Evolutionary conservation across 2,888 invertebrate species (phyloP).

Genomic region (Alsophila aescularia): DNA sequence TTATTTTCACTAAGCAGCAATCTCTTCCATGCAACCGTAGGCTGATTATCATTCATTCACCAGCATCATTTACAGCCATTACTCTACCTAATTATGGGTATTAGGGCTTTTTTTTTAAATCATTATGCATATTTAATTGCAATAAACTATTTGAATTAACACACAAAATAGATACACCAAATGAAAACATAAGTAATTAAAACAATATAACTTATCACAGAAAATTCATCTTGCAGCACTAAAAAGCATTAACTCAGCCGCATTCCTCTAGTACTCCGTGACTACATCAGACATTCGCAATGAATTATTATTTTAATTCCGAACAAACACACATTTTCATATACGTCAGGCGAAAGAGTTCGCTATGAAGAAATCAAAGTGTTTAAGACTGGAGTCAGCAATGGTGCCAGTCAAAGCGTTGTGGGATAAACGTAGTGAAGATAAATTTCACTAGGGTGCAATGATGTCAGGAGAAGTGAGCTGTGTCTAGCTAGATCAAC

Average conservation of each 20-base stretch:
- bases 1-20: too few species aligned
- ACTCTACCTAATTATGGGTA: too few species aligned
- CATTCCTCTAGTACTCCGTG: not conserved
- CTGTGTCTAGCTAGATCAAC: not conserved
- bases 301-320: not conserved
- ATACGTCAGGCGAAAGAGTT: not conserved
- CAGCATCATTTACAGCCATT: too few species aligned
- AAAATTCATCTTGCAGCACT: too few species aligned
- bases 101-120: too few species aligned
- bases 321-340: not conserved
- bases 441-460: not conserved
- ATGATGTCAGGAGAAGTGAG: not conserved
- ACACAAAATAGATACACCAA: too few species aligned
- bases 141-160: too few species aligned
- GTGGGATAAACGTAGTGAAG: not conserved
- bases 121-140: too few species aligned
- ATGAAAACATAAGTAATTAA: too few species aligned
- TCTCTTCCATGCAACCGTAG: too few species aligned
- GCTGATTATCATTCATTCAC: too few species aligned
- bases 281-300: not conserved
- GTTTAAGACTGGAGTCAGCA: not conserved
- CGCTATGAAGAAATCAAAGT: not conserved
- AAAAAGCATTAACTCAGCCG: not conserved
- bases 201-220: too few species aligned
- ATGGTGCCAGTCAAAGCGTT: not conserved